Evolutionary conservation across 2,113 vertebrate species (phyloP), one percentile per base, ranked within the genome.

Genomic region (Hypanus sabinus): DNA sequence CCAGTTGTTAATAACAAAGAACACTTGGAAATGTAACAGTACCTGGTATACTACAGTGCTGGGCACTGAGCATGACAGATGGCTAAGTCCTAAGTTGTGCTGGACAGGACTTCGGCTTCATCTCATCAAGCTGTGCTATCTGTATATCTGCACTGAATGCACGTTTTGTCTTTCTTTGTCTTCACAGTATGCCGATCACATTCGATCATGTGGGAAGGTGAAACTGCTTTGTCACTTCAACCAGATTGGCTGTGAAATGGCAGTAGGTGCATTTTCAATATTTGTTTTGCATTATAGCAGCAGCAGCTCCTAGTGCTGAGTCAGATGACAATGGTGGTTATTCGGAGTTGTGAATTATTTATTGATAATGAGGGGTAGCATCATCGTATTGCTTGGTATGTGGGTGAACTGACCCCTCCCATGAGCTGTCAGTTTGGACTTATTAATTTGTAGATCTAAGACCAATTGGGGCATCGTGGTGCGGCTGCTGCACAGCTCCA

Each of bases 161-260:
- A 65, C 12, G 65, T 18, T 65, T 16, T 36, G 9, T 81, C 7
- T 93, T 22, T n/a, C 7, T 93, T 22, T n/a, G 93, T 94, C 94
- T 95, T 94, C 75, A 62, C 57, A 99, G 98, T 98, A 98, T 70
- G 96, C 95, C 94, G 98, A 98, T 46, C 98, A 99, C 0, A 95
- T 96, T 94, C 97, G 96, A 95, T 95, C 95, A 0, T 99, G 98
- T 3, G 96, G 96, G 93, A 97, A 97, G 94, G 97, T 97, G 55
- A 98, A 96, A 94, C 96, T 95, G 7, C 96, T 97, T 0, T 99
- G 98, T 95, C 97, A 97, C 0, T 99, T 98, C 93, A 96, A 95
- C 0, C 94, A 95, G 0, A 95, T 98, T 0, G 98, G 98, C 95
- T 99, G 98, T 94, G 95, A 95, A 0, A 96, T 97, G 80, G 94